A percentile compares a stretch with the other conserved stretches of the same genome.
Evolutionary conservation across 2,113 vertebrate genomes (phyloP).

Genomic region (Paedocypris sp.): DNA sequence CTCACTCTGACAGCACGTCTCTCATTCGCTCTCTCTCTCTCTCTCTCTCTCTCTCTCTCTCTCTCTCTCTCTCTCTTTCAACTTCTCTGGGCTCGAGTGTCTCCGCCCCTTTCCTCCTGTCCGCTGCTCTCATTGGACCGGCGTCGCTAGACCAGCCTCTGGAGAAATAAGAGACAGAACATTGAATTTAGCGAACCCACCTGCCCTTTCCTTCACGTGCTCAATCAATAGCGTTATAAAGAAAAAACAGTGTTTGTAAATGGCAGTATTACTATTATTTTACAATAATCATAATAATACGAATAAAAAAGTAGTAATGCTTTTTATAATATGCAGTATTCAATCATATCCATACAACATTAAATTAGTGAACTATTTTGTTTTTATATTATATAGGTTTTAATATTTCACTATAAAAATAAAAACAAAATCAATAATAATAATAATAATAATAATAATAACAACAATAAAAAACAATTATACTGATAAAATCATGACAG

Average conservation of each 20-base stretch:
- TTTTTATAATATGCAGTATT: too few relatives aligned
- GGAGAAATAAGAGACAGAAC: constrained; percentile 16
- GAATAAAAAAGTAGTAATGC: not conserved
- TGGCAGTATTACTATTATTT: too few relatives aligned
- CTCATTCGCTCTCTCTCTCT: constrained; percentile 42
- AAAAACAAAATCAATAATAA: too few relatives aligned
- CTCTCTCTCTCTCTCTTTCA: constrained; percentile 40
- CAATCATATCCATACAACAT: too few relatives aligned
- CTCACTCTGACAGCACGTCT: constrained; percentile 39
- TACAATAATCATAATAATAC: not conserved
- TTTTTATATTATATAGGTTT: too few relatives aligned
- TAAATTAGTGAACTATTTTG: too few relatives aligned
- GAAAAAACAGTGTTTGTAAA: too few relatives aligned
- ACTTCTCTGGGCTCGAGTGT: constrained; percentile 28
- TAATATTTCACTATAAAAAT: too few relatives aligned
- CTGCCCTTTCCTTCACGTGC: not conserved
- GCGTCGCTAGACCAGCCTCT: constrained; percentile 24
- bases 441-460: too few relatives aligned
- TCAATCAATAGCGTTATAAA: too few relatives aligned
- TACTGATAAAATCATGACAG: too few relatives aligned
- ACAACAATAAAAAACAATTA: too few relatives aligned
- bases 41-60: constrained; percentile 47
- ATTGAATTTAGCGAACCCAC: constrained; percentile 2
- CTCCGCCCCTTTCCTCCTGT: constrained; percentile 48
- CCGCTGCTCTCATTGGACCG: constrained; percentile 54